Evolutionary conservation across 2,797 vertebrate species (phyloP).

Genomic region (Lacerta bilineata): DNA sequence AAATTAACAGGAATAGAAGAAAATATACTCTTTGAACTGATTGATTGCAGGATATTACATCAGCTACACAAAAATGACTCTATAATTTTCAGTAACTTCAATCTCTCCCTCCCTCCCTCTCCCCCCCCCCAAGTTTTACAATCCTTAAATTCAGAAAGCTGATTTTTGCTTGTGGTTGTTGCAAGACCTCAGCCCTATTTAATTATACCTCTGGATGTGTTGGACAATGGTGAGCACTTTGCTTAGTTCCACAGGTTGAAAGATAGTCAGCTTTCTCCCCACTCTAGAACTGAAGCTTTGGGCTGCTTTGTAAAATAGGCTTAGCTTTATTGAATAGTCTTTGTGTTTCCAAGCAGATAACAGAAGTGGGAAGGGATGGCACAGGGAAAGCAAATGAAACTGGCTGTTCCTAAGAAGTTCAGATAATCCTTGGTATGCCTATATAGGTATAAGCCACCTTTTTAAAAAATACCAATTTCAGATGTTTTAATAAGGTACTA

Average conservation of each 20-base stretch:
- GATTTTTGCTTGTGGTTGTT: not conserved
- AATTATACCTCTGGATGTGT: constrained; percentile 5
- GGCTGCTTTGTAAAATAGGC: constrained; percentile 10
- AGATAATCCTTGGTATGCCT: constrained; percentile 1
- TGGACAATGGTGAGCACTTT: not conserved
- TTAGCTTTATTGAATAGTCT: constrained; percentile 4
- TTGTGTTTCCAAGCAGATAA: constrained; percentile 18
- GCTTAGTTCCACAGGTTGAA: not conserved
- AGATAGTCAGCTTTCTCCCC: not conserved
- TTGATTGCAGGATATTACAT: constrained; percentile 34
- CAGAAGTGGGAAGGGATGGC: not conserved
- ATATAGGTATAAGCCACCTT: constrained; percentile 25
- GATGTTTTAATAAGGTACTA: constrained; percentile 26
- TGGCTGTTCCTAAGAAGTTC: constrained; percentile 27
- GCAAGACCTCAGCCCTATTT: constrained; percentile 3
- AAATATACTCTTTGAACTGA: constrained; percentile 41
- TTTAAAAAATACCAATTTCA: not conserved
- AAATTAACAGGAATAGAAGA: constrained; percentile 48
- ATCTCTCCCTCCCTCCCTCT: not conserved
- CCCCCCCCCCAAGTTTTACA: not conserved
- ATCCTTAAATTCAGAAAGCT: constrained; percentile 10
- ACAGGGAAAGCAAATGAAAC: constrained; percentile 18
- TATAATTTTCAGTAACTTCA: constrained; percentile 47
- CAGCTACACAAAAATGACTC: constrained; percentile 41
- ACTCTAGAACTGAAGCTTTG: not conserved